Evolutionary conservation across 2,888 invertebrate genomes (phyloP).

Genomic region (Acronicta alni): DNA sequence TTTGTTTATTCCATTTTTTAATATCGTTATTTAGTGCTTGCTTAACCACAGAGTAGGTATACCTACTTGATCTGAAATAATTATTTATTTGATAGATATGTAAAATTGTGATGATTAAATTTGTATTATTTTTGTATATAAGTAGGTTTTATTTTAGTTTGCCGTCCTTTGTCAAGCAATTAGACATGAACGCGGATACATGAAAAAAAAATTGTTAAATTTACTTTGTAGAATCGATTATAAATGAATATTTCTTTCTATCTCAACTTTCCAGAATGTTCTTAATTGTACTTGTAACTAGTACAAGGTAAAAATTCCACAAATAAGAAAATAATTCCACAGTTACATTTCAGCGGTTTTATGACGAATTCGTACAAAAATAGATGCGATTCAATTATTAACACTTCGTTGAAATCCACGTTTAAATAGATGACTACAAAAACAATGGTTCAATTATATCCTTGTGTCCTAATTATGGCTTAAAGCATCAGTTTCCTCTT

Average conservation of each 20-base stretch:
- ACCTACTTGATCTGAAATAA: too few relatives aligned
- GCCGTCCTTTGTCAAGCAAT: too few relatives aligned
- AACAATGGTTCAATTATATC: constrained; percentile 8
- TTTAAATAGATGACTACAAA: constrained; percentile 1
- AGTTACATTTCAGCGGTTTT: constrained; percentile 2
- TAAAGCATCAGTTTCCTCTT: constrained; percentile 28
- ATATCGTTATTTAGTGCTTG: constrained; percentile 22
- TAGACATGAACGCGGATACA: too few relatives aligned
- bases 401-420: constrained; percentile 25
- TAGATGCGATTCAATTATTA: constrained; percentile 28
- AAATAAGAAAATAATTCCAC: constrained; percentile 17
- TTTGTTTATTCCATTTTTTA: constrained; percentile 43
- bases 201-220: too few relatives aligned
- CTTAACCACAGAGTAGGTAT: neutral
- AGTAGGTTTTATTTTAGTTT: too few relatives aligned
- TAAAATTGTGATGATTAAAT: too few relatives aligned
- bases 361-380: constrained; percentile 26
- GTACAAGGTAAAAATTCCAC: constrained; percentile 1
- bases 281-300: too few relatives aligned
- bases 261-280: too few relatives aligned
- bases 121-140: too few relatives aligned
- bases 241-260: too few relatives aligned
- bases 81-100: too few relatives aligned
- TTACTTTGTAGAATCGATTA: too few relatives aligned
- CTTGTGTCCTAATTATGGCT: constrained; percentile 3